Conservation (phyloP, 2,888 invertebrate species). For the Lucinisca nassula region DNA sequence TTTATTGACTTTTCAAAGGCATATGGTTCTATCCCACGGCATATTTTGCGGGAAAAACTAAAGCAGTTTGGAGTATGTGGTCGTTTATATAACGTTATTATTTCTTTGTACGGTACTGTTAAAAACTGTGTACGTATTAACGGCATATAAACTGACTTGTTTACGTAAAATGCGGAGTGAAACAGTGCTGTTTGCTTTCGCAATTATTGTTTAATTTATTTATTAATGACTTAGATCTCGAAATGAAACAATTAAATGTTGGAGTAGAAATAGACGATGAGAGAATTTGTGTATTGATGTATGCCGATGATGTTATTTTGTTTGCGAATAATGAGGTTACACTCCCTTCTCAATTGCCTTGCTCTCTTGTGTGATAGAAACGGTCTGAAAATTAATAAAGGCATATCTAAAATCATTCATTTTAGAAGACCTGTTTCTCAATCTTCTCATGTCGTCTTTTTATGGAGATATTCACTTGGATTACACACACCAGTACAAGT, state of each 20-base stretch:
- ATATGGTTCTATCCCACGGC: background rate
- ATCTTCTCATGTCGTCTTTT: background rate
- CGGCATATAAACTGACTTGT: background rate
- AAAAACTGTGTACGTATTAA: background rate
- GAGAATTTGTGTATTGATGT: background rate
- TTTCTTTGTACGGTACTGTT: background rate
- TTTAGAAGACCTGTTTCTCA: background rate
- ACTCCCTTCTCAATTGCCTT: background rate
- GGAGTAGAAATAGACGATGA: slow-evolving; percentile 2
- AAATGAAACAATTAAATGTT: background rate
- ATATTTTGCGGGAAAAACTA: background rate
- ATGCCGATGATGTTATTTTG: background rate
- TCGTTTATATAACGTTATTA: background rate
- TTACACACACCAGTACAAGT: background rate
- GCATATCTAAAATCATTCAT: background rate
- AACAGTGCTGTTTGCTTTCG: background rate
- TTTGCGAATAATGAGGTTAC: background rate
- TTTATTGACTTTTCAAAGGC: slow-evolving; percentile 7
- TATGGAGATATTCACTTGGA: background rate
- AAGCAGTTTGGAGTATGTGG: background rate
- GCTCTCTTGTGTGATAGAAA: background rate
- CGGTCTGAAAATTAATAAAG: background rate
- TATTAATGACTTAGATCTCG: background rate
- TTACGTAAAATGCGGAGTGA: background rate
- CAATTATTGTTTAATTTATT: background rate